Evolutionary conservation across 2,797 vertebrate genomes (phyloP).

Genomic region (Apodemus agrarius): DNA sequence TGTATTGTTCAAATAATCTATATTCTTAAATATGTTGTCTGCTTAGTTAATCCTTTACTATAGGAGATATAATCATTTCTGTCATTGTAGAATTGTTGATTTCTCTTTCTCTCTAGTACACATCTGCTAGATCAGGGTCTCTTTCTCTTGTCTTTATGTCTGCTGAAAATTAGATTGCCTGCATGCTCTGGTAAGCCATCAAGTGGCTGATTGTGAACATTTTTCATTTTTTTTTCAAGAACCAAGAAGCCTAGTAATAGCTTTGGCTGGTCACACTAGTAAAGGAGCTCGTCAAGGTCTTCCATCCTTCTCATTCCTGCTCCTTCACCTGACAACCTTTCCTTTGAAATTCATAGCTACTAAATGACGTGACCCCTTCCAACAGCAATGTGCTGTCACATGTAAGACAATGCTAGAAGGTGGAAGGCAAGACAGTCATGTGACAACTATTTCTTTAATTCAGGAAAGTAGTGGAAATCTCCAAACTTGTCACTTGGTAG

Average conservation of each 20-base stretch:
- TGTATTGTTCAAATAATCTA: conserved; percentile 5
- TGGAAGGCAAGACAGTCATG: neutral
- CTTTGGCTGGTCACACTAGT: neutral
- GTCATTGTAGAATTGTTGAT: neutral
- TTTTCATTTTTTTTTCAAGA: conserved; percentile 18
- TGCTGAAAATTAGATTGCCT: neutral
- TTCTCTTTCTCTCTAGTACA: neutral
- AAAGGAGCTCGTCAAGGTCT: conserved; percentile 1
- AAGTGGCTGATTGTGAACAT: conserved; percentile 2
- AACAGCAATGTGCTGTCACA: neutral
- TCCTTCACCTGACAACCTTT: neutral
- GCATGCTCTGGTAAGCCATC: neutral
- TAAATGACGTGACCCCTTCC: neutral
- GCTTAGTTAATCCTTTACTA: neutral
- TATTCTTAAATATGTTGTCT: neutral
- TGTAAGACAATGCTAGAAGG: neutral
- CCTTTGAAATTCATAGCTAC: conserved; percentile 1
- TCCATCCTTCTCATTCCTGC: neutral
- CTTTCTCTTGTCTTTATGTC: conserved; percentile 16
- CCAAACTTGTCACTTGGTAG: neutral
- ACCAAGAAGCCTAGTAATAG: conserved; percentile 45
- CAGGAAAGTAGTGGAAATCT: neutral
- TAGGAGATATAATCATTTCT: neutral
- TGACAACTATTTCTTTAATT: neutral
- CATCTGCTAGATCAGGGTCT: neutral